Percentiles rank a stretch among this genome's conserved stretches.
Evolutionary conservation across 53 echinoderm and acorn worm genomes (phyloP).

Genomic region (Luidia sarsii): DNA sequence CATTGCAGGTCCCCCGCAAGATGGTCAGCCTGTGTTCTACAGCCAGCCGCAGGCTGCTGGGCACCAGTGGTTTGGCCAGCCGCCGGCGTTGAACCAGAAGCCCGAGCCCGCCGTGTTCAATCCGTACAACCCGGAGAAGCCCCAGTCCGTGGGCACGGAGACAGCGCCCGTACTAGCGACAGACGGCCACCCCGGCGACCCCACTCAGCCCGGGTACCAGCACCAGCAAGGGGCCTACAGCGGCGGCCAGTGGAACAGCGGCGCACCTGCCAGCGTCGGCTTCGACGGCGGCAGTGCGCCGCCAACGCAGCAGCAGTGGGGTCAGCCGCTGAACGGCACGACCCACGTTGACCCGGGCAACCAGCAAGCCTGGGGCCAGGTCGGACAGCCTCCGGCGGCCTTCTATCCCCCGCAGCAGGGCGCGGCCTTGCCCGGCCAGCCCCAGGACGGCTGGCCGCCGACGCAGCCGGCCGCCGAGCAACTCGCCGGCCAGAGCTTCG

Average conservation of each 20-base stretch:
- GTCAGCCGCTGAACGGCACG: constrained; percentile 28
- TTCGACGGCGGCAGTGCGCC: too few relatives aligned
- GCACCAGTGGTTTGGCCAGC: constrained; percentile 41
- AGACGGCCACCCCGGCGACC: too few relatives aligned
- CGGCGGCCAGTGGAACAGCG: too few relatives aligned
- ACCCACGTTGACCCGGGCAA: not conserved
- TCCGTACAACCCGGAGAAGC: too few relatives aligned
- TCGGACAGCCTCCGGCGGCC: not conserved
- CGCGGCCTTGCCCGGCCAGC: not conserved
- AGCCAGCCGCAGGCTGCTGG: constrained; percentile 11
- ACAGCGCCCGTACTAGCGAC: not conserved
- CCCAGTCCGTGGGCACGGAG: not conserved
- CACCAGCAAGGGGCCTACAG: not conserved
- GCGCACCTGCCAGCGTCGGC: too few relatives aligned
- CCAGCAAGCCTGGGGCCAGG: not conserved
- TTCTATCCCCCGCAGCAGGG: not conserved
- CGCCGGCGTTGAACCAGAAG: constrained; percentile 1
- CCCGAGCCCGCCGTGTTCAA: not conserved
- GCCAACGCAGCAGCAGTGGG: not conserved
- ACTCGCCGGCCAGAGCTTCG: not conserved
- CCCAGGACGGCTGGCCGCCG: not conserved
- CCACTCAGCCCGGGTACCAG: too few relatives aligned
- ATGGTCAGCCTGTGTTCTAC: constrained; percentile 21
- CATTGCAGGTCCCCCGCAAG: constrained; percentile 25
- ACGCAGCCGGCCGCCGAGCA: not conserved